Percentiles rank a stretch among this genome's conserved stretches.
Evolutionary conservation across 2,113 vertebrate genomes (phyloP).

Genomic region (Sialia sialis): DNA sequence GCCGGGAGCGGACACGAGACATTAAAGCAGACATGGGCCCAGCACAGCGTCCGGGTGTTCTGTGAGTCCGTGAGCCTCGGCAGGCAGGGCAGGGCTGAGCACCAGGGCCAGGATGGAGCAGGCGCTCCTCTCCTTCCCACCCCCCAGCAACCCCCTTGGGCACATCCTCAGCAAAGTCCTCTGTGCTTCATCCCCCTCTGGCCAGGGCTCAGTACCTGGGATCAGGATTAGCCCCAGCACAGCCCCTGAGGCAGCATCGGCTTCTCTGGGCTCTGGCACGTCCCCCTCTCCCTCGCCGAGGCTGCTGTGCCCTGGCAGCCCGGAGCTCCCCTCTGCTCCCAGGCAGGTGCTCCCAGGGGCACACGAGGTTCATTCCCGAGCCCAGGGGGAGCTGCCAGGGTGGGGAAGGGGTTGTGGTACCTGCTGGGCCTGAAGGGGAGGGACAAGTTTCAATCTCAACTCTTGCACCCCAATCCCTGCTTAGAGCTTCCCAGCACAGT

Average conservation of each 20-base stretch:
- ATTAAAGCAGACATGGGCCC: background rate
- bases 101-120: background rate
- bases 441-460: background rate
- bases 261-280: accelerated
- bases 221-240: accelerated
- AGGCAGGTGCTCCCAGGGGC: accelerated
- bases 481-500: background rate
- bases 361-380: too few relatives aligned
- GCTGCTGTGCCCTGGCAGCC: too few relatives aligned
- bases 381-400: accelerated
- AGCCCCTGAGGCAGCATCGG: accelerated
- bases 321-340: background rate
- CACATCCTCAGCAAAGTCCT: background rate
- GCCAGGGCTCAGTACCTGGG: accelerated
- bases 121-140: background rate
- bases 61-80: accelerated
- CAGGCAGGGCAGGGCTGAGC: background rate
- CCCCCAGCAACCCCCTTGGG: accelerated
- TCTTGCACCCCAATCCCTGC: too few relatives aligned
- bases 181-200: background rate
- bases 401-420: accelerated
- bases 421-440: background rate
- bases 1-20: accelerated
- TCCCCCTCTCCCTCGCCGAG: background rate
- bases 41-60: accelerated